Evolutionary conservation across 2,797 vertebrate species (phyloP).

Genomic region (Silurus lanzhouensis): DNA sequence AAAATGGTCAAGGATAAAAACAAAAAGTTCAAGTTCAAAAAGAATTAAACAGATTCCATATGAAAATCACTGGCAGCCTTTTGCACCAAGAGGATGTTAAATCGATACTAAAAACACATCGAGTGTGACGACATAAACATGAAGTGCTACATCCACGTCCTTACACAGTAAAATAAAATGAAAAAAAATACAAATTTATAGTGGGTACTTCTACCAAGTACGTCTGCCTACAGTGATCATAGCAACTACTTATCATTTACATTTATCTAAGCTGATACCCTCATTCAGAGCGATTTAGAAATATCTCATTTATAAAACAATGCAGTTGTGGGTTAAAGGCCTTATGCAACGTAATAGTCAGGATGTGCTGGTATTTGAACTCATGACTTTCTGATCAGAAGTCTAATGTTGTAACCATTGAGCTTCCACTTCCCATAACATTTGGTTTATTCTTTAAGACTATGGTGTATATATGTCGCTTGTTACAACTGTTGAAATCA

Average conservation of each 20-base stretch:
- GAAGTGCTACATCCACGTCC: too few species aligned
- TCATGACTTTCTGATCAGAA: too few species aligned
- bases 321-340: too few species aligned
- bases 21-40: background rate
- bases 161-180: background rate
- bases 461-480: background rate
- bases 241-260: background rate
- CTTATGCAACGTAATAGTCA: too few species aligned
- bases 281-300: too few species aligned
- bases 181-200: background rate
- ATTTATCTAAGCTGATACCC: too few species aligned
- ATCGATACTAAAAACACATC: too few species aligned
- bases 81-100: background rate
- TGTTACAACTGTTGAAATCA: background rate
- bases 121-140: background rate
- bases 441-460: background rate
- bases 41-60: background rate
- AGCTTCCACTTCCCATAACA: background rate
- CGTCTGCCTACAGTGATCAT: background rate
- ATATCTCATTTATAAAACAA: too few species aligned
- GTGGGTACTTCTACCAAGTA: background rate
- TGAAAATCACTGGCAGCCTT: background rate
- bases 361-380: too few species aligned
- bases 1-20: background rate
- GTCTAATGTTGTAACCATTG: background rate